phyloP scores from a whole-genome alignment of 2,888 invertebrate genomes.

The Leptothorax acervorum region DNA sequence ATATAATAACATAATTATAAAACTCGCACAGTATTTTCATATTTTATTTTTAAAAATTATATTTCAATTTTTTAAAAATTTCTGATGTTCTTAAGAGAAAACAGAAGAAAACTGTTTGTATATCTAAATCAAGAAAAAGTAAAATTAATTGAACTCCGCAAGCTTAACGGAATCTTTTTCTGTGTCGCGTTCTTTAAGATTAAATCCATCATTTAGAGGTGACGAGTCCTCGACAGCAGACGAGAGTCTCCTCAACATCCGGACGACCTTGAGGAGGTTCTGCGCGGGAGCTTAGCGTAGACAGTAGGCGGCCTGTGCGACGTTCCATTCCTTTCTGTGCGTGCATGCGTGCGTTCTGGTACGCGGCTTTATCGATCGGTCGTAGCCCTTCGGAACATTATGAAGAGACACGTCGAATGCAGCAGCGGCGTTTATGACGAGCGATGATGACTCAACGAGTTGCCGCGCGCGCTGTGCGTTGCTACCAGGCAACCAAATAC shows the following conservation, averaged over 20 bases:
- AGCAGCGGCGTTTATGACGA: slow-evolving; percentile 54
- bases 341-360: slow-evolving; percentile 14
- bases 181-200: not conserved
- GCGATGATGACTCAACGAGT: slow-evolving; percentile 63
- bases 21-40: not conserved
- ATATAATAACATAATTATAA: not conserved
- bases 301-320: slow-evolving; percentile 15
- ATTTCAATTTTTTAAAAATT: not conserved
- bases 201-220: slow-evolving; percentile 35
- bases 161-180: no score
- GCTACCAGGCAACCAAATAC: slow-evolving; percentile 60
- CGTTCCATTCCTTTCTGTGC: slow-evolving; percentile 28
- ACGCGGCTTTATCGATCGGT: slow-evolving; percentile 51
- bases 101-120: not conserved
- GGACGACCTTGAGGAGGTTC: slow-evolving; percentile 55
- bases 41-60: not conserved
- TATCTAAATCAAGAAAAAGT: not conserved
- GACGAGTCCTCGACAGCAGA: slow-evolving; percentile 33
- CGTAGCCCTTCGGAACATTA: slow-evolving; percentile 26
- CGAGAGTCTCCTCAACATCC: slow-evolving; percentile 35
- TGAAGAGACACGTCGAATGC: slow-evolving; percentile 50
- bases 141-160: not conserved
- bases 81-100: not conserved
- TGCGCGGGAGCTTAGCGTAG: slow-evolving; percentile 31
- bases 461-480: slow-evolving; percentile 16